A percentile compares a stretch with the other conserved stretches of the same genome.
phyloP scores from a whole-genome alignment of 2,888 invertebrate species.

The Rhodophaea formosa region DNA sequence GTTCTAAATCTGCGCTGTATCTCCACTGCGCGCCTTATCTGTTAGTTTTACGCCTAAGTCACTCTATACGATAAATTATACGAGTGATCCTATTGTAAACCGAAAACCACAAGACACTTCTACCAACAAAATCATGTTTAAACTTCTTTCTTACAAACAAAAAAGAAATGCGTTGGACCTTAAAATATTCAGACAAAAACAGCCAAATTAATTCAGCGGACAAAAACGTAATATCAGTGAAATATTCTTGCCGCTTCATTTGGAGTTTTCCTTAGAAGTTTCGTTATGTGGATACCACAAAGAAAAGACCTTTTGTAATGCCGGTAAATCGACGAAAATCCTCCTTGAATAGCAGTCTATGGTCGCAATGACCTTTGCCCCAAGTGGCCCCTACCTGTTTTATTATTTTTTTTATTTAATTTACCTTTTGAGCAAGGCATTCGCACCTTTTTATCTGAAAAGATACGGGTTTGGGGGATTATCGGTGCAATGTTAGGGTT shows the following conservation, averaged over 20 bases:
- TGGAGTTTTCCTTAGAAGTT: constrained; percentile 1
- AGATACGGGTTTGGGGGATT: neutral
- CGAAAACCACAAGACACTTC: too few species aligned
- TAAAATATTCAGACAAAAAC: too few species aligned
- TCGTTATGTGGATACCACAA: constrained; percentile 13
- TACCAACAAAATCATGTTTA: too few species aligned
- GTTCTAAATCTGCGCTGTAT: too few species aligned
- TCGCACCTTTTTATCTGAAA: neutral
- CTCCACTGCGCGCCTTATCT: too few species aligned
- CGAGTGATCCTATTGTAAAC: too few species aligned
- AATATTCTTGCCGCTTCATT: constrained; percentile 10
- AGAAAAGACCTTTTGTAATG: constrained; percentile 13
- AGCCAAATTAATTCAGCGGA: neutral
- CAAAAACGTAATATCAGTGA: constrained; percentile 4
- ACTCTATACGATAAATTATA: too few species aligned
- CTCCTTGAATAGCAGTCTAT: constrained; percentile 13
- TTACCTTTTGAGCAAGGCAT: neutral
- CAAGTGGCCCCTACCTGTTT: constrained; percentile 16
- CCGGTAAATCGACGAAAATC: constrained; percentile 15
- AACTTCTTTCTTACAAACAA: too few species aligned
- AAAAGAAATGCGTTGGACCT: too few species aligned
- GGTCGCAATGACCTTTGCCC: constrained; percentile 6
- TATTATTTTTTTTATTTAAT: constrained; percentile 15
- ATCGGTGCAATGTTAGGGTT: too few species aligned
- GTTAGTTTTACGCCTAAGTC: too few species aligned